Conservation (phyloP, 2,113 vertebrate species). For the Sebastes fasciatus region DNA sequence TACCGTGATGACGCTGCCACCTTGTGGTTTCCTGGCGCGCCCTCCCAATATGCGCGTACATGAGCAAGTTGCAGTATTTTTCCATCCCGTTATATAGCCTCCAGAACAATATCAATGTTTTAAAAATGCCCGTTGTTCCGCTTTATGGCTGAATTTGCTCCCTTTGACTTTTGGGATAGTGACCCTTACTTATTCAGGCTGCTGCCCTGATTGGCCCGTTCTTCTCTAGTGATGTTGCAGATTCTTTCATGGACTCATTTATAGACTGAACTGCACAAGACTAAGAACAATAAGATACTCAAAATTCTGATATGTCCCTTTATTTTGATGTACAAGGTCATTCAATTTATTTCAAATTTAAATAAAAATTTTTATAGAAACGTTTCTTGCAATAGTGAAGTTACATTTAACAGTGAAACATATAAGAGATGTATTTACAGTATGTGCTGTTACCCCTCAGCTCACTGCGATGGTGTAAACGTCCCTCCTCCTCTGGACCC, state of each 20-base stretch:
- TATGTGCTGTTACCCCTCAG: neutral
- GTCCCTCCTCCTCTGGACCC: neutral
- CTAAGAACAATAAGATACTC: neutral
- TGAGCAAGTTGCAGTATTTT: no score
- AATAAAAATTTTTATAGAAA: conserved; percentile 64
- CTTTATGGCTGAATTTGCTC: neutral
- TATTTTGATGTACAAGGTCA: conserved; percentile 42
- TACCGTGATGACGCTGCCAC: no score
- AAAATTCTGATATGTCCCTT: conserved; percentile 13
- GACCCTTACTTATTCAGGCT: neutral
- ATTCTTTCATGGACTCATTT: conserved; percentile 8
- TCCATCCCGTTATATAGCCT: no score
- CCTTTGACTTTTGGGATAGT: neutral
- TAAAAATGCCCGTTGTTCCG: no score
- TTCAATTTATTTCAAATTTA: neutral
- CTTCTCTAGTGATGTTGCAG: neutral
- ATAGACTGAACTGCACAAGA: neutral
- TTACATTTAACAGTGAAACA: neutral
- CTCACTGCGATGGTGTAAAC: conserved; percentile 74
- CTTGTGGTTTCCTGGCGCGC: no score
- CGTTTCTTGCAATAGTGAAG: neutral
- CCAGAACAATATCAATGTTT: no score
- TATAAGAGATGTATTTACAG: conserved; percentile 12
- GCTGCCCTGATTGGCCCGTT: neutral
- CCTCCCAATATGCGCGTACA: no score